Evolutionary conservation across 2,888 invertebrate genomes (phyloP).

Genomic region (Sialis lutaria): DNA sequence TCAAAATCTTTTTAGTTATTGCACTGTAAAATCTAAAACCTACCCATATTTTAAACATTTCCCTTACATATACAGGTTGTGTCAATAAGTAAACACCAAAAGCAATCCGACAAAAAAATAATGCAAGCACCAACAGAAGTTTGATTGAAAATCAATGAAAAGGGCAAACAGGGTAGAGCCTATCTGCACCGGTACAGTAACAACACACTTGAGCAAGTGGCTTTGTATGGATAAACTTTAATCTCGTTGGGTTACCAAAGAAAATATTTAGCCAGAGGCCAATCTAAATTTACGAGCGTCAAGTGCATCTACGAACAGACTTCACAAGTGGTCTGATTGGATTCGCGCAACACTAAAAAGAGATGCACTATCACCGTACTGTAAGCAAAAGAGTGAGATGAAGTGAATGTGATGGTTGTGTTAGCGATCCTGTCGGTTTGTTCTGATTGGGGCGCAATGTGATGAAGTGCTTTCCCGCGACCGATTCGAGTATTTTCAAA

Average conservation of each 20-base stretch:
- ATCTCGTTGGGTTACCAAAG: conserved; percentile 28
- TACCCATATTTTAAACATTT: too few species aligned
- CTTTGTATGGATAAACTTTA: conserved; percentile 22
- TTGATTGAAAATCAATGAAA: not conserved
- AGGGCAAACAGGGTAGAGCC: too few species aligned
- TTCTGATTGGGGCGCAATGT: conserved; percentile 4
- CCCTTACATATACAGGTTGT: not conserved
- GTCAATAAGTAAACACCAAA: not conserved
- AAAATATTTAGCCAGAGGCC: conserved; percentile 32
- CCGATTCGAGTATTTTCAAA: conserved; percentile 8
- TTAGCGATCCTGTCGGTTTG: conserved; percentile 1
- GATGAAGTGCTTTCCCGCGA: not conserved
- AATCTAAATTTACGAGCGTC: conserved; percentile 25
- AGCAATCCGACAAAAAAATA: not conserved
- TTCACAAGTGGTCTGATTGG: conserved; percentile 2
- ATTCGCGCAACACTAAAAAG: not conserved
- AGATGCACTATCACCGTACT: not conserved
- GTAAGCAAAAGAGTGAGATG: not conserved
- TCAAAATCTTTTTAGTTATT: too few species aligned
- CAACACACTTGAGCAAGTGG: too few species aligned
- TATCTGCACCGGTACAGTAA: too few species aligned
- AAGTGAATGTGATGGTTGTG: conserved; percentile 1
- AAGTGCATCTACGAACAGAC: not conserved
- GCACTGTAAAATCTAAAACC: too few species aligned
- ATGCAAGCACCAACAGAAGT: not conserved